A percentile compares a stretch with the other conserved stretches of the same genome.
These are phyloP conservation scores for Panulirus ornatus DNA, from an alignment of 1,140 invertebrate genomes.

Conservation along the genomic window DNA sequence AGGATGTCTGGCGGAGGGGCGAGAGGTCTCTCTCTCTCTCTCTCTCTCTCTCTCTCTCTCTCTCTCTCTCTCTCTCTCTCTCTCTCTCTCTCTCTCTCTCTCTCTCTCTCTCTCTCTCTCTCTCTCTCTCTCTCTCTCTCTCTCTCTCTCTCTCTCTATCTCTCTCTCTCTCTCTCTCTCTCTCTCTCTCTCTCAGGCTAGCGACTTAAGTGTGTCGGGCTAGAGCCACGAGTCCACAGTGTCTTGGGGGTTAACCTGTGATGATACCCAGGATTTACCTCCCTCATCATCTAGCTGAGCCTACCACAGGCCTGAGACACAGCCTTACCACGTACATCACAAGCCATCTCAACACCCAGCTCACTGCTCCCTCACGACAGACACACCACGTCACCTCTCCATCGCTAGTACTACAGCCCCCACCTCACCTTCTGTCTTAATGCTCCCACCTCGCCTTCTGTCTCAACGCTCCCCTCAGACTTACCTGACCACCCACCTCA, in stretches of 20 bases:
- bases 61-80: constrained; percentile 7
- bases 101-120: not conserved
- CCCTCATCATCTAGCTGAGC: not conserved
- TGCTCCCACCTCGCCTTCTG: not conserved
- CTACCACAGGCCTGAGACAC: too few relatives aligned
- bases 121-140: not conserved
- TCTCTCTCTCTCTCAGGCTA: too few relatives aligned
- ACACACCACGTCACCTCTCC: not conserved
- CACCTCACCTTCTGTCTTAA: not conserved
- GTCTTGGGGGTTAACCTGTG: too few relatives aligned
- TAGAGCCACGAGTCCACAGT: too few relatives aligned
- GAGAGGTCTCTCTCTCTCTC: too few relatives aligned
- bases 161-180: too few relatives aligned
- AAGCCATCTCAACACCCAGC: too few relatives aligned
- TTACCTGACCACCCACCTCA: not conserved
- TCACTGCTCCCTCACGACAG: not conserved
- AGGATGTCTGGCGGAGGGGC: not conserved
- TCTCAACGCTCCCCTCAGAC: not conserved
- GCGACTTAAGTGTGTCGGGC: not conserved
- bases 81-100: not conserved
- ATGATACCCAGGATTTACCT: not conserved
- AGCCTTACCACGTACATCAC: too few relatives aligned
- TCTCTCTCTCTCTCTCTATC: too few relatives aligned
- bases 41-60: constrained; percentile 7
- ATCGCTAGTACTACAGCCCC: not conserved